phyloP scores from a whole-genome alignment of 2,888 invertebrate genomes.

The Seladonia tumulorum region DNA sequence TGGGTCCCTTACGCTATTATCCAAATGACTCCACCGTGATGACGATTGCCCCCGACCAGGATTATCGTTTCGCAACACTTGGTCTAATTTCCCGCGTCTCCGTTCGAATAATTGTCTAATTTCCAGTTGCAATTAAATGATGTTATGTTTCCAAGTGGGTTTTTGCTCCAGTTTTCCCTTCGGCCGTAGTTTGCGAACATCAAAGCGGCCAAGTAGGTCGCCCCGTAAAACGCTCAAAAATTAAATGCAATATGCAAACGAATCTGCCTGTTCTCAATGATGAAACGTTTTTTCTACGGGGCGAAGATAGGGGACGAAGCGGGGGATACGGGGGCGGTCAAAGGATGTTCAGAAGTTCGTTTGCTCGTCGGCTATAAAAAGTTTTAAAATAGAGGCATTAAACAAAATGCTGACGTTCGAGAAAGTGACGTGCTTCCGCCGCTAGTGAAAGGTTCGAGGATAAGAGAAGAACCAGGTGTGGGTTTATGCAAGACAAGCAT shows the following conservation, averaged over 20 bases:
- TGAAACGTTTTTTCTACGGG: constrained; percentile 30
- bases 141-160: not conserved
- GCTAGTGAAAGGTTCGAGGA: constrained; percentile 32
- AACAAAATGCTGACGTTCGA: constrained; percentile 59
- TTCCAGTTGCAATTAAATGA: not conserved
- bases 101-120: not conserved
- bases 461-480: constrained; percentile 53
- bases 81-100: not conserved
- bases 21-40: not conserved
- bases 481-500: constrained; percentile 67
- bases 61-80: not conserved
- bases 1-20: not conserved
- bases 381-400: constrained; percentile 55
- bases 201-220: not conserved
- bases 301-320: not conserved
- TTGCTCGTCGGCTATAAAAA: constrained; percentile 44
- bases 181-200: not conserved
- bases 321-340: not conserved
- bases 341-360: constrained; percentile 35
- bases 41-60: no score
- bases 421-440: constrained; percentile 45
- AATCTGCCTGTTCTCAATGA: constrained; percentile 27
- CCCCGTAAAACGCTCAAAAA: not conserved
- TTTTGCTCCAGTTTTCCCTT: not conserved
- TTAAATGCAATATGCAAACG: constrained; percentile 29